Evolutionary conservation across 2,113 vertebrate species (phyloP).

Genomic region (Corvus cornix): DNA sequence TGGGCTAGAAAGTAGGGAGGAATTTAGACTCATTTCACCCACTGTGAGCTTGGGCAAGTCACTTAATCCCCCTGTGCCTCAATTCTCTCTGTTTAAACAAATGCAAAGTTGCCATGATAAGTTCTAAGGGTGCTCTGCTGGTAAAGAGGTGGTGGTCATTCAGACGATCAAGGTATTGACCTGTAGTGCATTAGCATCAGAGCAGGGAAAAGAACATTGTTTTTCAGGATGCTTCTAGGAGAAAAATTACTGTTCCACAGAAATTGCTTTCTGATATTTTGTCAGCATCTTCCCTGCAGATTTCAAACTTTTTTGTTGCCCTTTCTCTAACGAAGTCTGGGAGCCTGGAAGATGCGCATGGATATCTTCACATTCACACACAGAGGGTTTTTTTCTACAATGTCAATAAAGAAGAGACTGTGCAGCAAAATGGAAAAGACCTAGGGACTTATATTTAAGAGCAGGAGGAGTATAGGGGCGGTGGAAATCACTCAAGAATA

Average conservation of each 20-base stretch:
- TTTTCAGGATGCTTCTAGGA: neutral
- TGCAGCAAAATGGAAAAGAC: neutral
- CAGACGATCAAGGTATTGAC: neutral
- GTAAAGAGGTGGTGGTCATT: neutral
- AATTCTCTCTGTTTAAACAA: neutral
- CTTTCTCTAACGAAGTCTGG: neutral
- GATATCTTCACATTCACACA: neutral
- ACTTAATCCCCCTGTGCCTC: neutral
- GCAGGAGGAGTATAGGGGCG: accelerated
- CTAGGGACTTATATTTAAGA: neutral
- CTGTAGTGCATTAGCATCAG: neutral
- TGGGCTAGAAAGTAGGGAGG: neutral
- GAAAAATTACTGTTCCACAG: neutral
- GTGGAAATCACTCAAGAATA: neutral
- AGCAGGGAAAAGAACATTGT: neutral
- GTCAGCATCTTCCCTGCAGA: neutral
- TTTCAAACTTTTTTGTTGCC: neutral
- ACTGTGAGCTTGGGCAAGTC: neutral
- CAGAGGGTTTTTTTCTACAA: accelerated
- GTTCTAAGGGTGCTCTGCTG: neutral
- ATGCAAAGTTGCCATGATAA: neutral
- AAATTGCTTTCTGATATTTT: neutral
- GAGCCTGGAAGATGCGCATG: neutral
- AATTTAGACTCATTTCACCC: neutral
- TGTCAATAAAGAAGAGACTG: neutral